Evolutionary conservation across 2,113 vertebrate genomes (phyloP).

Genomic region (Loxodonta africana): DNA sequence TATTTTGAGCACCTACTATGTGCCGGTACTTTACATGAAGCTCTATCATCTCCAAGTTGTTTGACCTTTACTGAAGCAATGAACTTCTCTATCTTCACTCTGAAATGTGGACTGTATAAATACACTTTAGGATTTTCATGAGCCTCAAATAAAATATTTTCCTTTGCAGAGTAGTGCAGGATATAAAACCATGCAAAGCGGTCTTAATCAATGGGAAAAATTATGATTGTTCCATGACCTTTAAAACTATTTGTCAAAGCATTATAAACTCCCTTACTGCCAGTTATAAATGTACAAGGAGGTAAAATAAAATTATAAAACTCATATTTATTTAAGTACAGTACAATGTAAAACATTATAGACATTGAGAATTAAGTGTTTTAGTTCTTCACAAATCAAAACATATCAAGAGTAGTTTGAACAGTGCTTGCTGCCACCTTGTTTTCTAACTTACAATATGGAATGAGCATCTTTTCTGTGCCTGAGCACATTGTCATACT

Average conservation of each 20-base stretch:
- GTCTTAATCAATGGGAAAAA: background rate
- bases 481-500: background rate
- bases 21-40: background rate
- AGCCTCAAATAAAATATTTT: slow-evolving; percentile 35
- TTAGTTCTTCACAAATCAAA: background rate
- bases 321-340: background rate
- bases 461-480: background rate
- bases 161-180: background rate
- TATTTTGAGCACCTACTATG: background rate
- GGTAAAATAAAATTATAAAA: slow-evolving; percentile 35
- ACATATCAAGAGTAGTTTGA: background rate
- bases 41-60: background rate
- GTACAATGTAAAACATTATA: background rate
- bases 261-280: background rate
- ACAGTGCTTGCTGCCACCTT: slow-evolving; percentile 33
- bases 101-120: background rate
- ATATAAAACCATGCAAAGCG: background rate
- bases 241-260: background rate
- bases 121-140: background rate
- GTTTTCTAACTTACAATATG: background rate
- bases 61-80: slow-evolving; percentile 12
- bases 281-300: background rate
- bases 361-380: background rate
- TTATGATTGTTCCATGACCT: background rate
- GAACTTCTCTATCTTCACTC: background rate